phyloP scores from a whole-genome alignment of 2,888 invertebrate genomes.

The Eupithecia centaureata region DNA sequence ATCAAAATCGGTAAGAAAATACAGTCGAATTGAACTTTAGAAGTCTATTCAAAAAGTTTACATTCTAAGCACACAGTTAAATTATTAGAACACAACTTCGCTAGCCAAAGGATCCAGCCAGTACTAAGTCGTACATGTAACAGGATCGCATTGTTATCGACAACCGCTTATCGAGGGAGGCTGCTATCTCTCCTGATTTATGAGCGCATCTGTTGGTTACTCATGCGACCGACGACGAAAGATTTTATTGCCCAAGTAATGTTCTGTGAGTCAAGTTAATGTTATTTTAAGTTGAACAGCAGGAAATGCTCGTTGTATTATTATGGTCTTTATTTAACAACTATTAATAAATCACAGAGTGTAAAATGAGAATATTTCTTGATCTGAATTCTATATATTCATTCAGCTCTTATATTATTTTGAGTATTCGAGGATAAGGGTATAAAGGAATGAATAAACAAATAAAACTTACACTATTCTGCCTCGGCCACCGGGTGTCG shows the following conservation, averaged over 20 bases:
- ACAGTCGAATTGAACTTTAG: too few relatives aligned
- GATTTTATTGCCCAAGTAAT: background rate
- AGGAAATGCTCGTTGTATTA: background rate
- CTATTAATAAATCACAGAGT: too few relatives aligned
- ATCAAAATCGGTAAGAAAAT: too few relatives aligned
- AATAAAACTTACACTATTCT: conserved; percentile 88
- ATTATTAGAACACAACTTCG: too few relatives aligned
- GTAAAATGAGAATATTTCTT: too few relatives aligned
- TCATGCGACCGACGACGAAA: conserved; percentile 20
- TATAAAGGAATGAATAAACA: too few relatives aligned
- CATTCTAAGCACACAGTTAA: too few relatives aligned
- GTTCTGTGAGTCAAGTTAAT: background rate
- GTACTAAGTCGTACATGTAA: background rate
- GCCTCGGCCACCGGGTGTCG: conserved; percentile 87
- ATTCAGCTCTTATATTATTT: too few relatives aligned
- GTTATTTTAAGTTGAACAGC: background rate
- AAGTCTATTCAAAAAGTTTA: too few relatives aligned
- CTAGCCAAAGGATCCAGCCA: background rate
- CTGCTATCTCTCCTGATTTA: conserved; percentile 35
- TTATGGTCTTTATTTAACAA: too few relatives aligned
- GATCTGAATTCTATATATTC: too few relatives aligned
- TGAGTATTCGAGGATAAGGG: too few relatives aligned
- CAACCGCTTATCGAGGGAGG: conserved; percentile 19
- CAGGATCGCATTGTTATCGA: conserved; percentile 19
- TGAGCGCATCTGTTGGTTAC: conserved; percentile 24